phyloP scores from a whole-genome alignment of 2,797 vertebrate species.

The Gobionotothen gibberifrons region DNA sequence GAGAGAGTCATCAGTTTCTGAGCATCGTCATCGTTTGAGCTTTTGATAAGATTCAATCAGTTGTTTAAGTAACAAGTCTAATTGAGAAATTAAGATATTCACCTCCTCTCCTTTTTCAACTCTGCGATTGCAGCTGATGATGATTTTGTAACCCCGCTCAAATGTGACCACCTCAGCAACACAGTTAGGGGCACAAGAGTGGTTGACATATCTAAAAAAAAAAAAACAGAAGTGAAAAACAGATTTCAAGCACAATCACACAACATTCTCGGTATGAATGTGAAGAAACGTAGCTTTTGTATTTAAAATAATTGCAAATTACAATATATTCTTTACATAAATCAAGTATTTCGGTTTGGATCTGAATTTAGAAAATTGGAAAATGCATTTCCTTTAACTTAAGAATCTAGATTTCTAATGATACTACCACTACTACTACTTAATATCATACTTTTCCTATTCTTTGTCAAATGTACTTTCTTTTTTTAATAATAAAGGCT shows the following conservation, averaged over 20 bases:
- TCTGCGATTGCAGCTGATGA: conserved; percentile 95
- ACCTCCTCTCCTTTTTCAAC: conserved; percentile 99
- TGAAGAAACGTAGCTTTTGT: not conserved
- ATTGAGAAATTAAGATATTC: conserved; percentile 18
- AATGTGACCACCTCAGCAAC: conserved; percentile 98
- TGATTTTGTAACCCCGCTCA: conserved; percentile 98
- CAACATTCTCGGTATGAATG: not conserved
- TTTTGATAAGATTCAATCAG: not conserved
- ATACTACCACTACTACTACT: no score
- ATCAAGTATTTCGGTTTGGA: not conserved
- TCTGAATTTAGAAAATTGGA: not conserved
- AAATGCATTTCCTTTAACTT: no score
- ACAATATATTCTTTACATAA: not conserved
- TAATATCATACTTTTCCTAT: no score
- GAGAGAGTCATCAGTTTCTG: not conserved
- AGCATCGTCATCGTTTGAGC: not conserved
- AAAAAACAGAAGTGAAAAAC: not conserved
- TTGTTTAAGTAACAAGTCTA: not conserved
- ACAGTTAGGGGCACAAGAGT: conserved; percentile 96
- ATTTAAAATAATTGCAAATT: not conserved
- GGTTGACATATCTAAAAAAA: conserved; percentile 93
- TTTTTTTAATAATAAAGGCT: no score
- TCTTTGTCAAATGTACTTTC: no score
- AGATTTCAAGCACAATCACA: not conserved
- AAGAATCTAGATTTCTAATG: no score